Evolutionary conservation across 2,888 invertebrate genomes (phyloP).

Genomic region (Mythimna vitellina): DNA sequence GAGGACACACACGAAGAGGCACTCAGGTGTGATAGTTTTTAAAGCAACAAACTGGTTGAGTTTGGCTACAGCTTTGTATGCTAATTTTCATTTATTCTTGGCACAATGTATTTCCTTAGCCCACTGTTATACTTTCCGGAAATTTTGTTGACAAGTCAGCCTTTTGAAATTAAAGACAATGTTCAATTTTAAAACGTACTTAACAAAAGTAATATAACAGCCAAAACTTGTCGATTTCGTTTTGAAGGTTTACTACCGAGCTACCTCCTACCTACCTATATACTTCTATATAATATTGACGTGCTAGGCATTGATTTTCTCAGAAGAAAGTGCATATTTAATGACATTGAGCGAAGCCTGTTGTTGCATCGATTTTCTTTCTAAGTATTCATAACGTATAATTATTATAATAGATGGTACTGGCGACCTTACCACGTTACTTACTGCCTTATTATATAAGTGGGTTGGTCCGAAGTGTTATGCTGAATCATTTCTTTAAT

Average conservation of each 20-base stretch:
- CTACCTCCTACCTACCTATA: too few relatives aligned
- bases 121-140: neutral
- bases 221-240: neutral
- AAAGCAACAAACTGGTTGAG: slow-evolving; percentile 21
- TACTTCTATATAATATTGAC: slow-evolving; percentile 7
- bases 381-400: slow-evolving; percentile 30
- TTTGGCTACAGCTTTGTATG: slow-evolving; percentile 4
- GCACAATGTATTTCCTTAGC: slow-evolving; percentile 1
- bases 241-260: neutral
- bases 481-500: slow-evolving; percentile 8
- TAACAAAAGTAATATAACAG: neutral
- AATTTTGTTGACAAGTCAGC: neutral
- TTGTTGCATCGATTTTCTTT: slow-evolving; percentile 51
- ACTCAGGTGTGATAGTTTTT: slow-evolving; percentile 16
- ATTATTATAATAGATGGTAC: slow-evolving; percentile 27
- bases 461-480: neutral
- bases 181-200: neutral
- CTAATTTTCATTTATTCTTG: slow-evolving; percentile 21
- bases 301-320: slow-evolving; percentile 31
- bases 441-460: slow-evolving; percentile 11
- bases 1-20: slow-evolving; percentile 5
- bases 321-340: slow-evolving; percentile 36
- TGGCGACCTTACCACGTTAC: slow-evolving; percentile 17
- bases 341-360: slow-evolving; percentile 31
- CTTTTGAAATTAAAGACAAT: neutral